Percentiles rank a stretch among this genome's conserved stretches.
phyloP scores from a whole-genome alignment of 2,113 vertebrate species.

The Phycodurus eques region DNA sequence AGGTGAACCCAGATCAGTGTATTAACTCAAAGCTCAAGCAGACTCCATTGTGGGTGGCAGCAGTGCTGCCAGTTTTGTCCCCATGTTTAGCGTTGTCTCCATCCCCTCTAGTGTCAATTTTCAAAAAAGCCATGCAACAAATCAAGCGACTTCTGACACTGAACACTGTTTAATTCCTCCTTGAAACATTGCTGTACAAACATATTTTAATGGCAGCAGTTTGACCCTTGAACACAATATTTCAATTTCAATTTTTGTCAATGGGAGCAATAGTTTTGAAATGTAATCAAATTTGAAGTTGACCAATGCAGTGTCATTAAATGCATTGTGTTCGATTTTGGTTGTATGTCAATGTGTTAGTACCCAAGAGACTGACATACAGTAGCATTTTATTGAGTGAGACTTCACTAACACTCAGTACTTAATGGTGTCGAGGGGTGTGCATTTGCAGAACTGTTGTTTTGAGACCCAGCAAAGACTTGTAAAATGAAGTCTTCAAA shows the following conservation, averaged over 20 bases:
- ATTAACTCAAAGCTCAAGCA: background rate
- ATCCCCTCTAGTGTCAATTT: background rate
- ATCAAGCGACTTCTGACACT: background rate
- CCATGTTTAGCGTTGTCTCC: background rate
- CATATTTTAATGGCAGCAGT: too few species aligned
- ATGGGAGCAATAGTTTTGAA: background rate
- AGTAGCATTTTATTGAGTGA: background rate
- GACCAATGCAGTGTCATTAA: background rate
- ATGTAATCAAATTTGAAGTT: background rate
- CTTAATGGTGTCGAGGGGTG: background rate
- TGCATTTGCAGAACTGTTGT: background rate
- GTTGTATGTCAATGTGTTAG: background rate
- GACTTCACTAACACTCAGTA: background rate
- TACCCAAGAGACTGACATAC: background rate
- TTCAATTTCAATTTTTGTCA: background rate
- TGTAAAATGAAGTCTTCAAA: background rate
- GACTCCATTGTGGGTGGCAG: background rate
- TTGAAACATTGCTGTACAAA: too few species aligned
- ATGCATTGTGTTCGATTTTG: background rate
- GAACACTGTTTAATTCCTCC: too few species aligned
- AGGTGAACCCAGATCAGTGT: too few species aligned
- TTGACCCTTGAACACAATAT: too few species aligned
- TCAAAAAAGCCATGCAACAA: background rate
- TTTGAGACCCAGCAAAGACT: slow-evolving; percentile 3
- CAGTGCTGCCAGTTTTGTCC: background rate